These are phyloP conservation scores for Agriopis aurantiaria DNA, from an alignment of 2,888 invertebrate species.

Conservation along the genomic window DNA sequence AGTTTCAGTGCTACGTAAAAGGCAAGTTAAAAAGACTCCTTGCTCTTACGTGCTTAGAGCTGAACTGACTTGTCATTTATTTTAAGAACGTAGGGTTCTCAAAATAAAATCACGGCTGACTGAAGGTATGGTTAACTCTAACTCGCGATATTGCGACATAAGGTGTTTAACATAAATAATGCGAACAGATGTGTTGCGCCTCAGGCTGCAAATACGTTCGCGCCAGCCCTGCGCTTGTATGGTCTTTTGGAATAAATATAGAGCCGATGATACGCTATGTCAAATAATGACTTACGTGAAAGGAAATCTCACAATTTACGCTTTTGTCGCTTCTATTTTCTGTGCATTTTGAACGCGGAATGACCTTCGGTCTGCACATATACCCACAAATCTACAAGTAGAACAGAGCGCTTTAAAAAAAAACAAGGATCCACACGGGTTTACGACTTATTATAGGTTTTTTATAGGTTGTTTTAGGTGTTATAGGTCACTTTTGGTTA, in stretches of 20 bases:
- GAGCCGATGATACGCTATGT: conserved; percentile 61
- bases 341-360: too few relatives aligned
- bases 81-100: conserved; percentile 46
- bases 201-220: conserved; percentile 81
- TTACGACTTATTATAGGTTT: too few relatives aligned
- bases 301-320: not conserved
- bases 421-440: too few relatives aligned
- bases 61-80: conserved; percentile 8
- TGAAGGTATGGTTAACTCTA: conserved; percentile 68
- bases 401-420: too few relatives aligned
- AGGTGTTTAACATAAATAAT: conserved; percentile 87
- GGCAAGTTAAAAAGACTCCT: not conserved
- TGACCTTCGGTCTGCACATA: too few relatives aligned
- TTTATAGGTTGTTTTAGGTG: too few relatives aligned
- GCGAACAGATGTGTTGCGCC: conserved; percentile 84
- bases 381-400: too few relatives aligned
- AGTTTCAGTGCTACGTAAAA: too few relatives aligned
- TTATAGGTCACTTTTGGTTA: too few relatives aligned
- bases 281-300: not conserved
- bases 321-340: too few relatives aligned
- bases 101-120: conserved; percentile 76
- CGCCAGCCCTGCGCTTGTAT: conserved; percentile 66
- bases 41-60: not conserved
- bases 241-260: conserved; percentile 56
- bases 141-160: conserved; percentile 86